Percentiles rank a stretch among this genome's conserved stretches.
Conservation (phyloP, 1,140 invertebrate species). For the Lepidostoma basale region DNA sequence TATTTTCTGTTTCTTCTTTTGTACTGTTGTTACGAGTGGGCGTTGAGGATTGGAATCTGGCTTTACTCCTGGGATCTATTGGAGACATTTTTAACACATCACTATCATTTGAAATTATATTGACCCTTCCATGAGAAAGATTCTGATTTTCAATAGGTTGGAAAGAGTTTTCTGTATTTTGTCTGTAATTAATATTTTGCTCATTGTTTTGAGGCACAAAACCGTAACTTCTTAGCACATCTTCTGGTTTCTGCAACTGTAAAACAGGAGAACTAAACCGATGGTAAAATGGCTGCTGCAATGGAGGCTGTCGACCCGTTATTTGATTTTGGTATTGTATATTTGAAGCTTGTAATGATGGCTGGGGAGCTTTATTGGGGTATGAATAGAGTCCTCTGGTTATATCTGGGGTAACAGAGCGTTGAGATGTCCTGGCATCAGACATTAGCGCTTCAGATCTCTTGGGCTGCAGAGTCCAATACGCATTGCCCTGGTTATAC, state of each 20-base stretch:
- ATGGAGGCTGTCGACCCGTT: background rate
- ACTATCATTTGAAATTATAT: constrained; percentile 37
- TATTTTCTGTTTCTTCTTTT: constrained; percentile 46
- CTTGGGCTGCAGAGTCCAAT: constrained; percentile 55
- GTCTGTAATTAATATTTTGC: background rate
- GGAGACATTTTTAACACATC: constrained; percentile 66
- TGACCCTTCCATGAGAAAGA: constrained; percentile 10
- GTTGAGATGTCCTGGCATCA: constrained; percentile 54
- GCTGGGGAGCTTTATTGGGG: background rate
- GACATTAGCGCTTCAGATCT: constrained; percentile 13
- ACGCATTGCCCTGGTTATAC: constrained; percentile 45
- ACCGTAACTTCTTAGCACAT: background rate
- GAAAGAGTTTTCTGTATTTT: constrained; percentile 15
- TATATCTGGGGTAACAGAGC: constrained; percentile 65
- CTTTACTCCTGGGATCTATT: constrained; percentile 64
- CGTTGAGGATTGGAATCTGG: constrained; percentile 65
- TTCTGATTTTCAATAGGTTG: constrained; percentile 19
- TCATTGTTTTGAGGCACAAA: constrained; percentile 3
- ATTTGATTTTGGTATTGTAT: background rate
- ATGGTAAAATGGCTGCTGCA: constrained; percentile 4
- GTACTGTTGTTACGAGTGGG: constrained; percentile 58
- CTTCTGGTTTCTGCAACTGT: constrained; percentile 7
- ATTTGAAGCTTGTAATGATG: background rate
- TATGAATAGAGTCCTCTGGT: constrained; percentile 55
- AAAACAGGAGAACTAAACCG: background rate